phyloP scores from a whole-genome alignment of 2,888 invertebrate genomes.

The Crepidodera aurea region DNA sequence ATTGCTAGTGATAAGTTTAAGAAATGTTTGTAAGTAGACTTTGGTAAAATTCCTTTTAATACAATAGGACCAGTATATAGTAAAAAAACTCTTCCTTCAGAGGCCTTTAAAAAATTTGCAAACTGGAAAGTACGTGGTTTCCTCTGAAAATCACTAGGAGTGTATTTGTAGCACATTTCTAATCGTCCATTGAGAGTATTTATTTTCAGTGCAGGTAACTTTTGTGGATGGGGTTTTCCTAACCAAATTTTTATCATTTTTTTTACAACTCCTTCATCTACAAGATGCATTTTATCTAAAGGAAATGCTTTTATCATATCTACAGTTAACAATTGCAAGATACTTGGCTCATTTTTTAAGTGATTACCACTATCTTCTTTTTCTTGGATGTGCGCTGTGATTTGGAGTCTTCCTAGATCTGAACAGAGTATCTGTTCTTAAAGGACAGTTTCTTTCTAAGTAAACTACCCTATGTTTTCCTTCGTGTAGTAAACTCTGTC shows the following conservation, averaged over 20 bases:
- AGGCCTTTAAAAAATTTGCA: not conserved
- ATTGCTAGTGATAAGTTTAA: not conserved
- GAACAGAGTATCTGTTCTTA: not conserved
- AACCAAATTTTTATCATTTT: constrained; percentile 20
- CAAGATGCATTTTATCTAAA: constrained; percentile 21
- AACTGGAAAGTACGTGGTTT: not conserved
- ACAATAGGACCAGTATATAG: not conserved
- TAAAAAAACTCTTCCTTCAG: not conserved
- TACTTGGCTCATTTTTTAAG: constrained; percentile 2
- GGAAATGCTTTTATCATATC: constrained; percentile 20
- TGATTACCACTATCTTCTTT: not conserved
- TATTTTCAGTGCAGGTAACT: not conserved
- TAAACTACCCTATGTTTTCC: too few relatives aligned
- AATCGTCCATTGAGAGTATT: not conserved
- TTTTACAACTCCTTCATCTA: constrained; percentile 19
- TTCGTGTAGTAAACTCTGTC: too few relatives aligned
- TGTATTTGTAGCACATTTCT: not conserved
- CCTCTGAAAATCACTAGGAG: not conserved
- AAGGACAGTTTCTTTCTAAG: too few relatives aligned
- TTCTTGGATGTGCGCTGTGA: too few relatives aligned
- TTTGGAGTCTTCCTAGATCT: not conserved
- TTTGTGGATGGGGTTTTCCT: constrained; percentile 13
- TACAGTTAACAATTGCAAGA: constrained; percentile 11
- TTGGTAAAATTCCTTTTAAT: not conserved
- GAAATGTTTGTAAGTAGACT: not conserved